phyloP scores from a whole-genome alignment of 1,140 invertebrate species.

The Goniozus legneri region DNA sequence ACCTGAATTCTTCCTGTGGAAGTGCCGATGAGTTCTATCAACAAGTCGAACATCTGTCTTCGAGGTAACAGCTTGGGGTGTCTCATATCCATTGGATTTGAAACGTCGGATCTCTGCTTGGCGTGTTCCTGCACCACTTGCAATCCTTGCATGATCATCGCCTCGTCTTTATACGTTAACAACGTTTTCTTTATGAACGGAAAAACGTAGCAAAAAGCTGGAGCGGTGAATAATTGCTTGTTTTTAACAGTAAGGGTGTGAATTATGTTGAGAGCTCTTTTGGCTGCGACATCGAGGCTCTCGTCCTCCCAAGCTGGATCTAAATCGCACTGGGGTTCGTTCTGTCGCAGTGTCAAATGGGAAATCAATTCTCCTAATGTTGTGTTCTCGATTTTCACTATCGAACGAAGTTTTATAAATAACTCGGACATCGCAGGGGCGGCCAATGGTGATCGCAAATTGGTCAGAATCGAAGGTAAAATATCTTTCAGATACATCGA shows the following conservation, averaged over 20 bases:
- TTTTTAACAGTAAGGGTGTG: constrained; percentile 54
- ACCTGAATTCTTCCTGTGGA: constrained; percentile 69
- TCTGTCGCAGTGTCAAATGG: constrained; percentile 66
- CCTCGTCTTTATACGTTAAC: constrained; percentile 56
- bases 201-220: constrained; percentile 81
- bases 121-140: constrained; percentile 72
- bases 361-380: constrained; percentile 61
- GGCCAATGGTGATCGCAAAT: constrained; percentile 67
- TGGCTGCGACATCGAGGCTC: constrained; percentile 59
- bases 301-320: constrained; percentile 76
- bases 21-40: constrained; percentile 77
- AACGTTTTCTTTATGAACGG: constrained; percentile 72
- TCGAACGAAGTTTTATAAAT: constrained; percentile 58
- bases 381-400: constrained; percentile 52
- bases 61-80: constrained; percentile 77
- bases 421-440: constrained; percentile 63
- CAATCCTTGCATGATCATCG: constrained; percentile 61
- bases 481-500: constrained; percentile 63
- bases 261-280: constrained; percentile 61
- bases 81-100: constrained; percentile 49
- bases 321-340: constrained; percentile 77
- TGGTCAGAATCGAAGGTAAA: constrained; percentile 60
- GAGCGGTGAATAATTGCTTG: constrained; percentile 60
- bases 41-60: constrained; percentile 73
- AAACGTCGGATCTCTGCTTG: constrained; percentile 63